A percentile compares a stretch with the other conserved stretches of the same genome.
phyloP scores from a whole-genome alignment of 2,797 vertebrate genomes.

The Euthynnus affinis region DNA sequence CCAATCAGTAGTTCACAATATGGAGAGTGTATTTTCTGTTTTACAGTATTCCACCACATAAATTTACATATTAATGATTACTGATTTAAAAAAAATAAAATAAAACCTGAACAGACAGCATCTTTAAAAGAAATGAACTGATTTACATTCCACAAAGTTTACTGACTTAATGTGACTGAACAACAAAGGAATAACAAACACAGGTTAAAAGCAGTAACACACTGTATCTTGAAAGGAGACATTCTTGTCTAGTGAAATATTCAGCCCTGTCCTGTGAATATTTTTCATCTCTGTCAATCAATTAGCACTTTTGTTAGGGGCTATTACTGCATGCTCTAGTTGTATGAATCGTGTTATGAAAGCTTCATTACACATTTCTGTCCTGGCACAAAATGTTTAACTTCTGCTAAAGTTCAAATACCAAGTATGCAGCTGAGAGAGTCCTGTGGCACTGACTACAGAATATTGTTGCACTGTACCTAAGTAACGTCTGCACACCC shows the following conservation, averaged over 20 bases:
- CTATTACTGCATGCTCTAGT: constrained; percentile 66
- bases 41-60: neutral
- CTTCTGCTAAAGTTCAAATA: constrained; percentile 54
- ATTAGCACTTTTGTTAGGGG: constrained; percentile 62
- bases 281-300: constrained; percentile 51
- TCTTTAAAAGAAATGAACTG: neutral
- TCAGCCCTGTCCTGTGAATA: constrained; percentile 37
- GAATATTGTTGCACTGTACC: constrained; percentile 33
- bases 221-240: constrained; percentile 39
- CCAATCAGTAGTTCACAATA: neutral
- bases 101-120: neutral
- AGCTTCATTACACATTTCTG: constrained; percentile 65
- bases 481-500: constrained; percentile 12
- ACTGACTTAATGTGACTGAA: constrained; percentile 4
- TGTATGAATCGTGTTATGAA: constrained; percentile 61
- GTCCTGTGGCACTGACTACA: constrained; percentile 11
- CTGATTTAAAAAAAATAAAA: neutral
- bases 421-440: constrained; percentile 39
- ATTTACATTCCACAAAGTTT: neutral
- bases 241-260: constrained; percentile 28
- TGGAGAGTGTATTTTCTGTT: neutral
- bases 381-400: constrained; percentile 52
- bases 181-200: neutral
- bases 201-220: constrained; percentile 21
- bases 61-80: constrained; percentile 6